These are phyloP conservation scores for Cheirogaleus major DNA, from an alignment of 2,797 vertebrate genomes.

Conservation along the genomic window DNA sequence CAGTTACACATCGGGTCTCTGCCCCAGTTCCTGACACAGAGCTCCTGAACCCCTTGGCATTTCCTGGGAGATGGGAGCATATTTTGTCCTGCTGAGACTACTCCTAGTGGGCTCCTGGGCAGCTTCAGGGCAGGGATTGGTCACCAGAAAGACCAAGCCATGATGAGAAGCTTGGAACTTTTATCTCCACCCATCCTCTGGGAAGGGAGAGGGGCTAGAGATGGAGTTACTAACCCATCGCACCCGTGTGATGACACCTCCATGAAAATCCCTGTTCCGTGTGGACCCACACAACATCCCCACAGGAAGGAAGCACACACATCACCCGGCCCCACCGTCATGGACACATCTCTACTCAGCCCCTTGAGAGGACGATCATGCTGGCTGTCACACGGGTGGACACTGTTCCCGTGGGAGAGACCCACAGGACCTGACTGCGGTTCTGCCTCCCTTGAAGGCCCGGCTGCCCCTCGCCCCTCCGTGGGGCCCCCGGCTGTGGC, in stretches of 20 bases:
- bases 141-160: not conserved
- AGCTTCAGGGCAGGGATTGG: not conserved
- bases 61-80: not conserved
- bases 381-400: not conserved
- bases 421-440: rapidly evolving
- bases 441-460: not conserved
- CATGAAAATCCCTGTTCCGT: not conserved
- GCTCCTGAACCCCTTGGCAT: not conserved
- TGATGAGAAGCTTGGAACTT: not conserved
- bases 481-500: rapidly evolving
- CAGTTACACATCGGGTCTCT: not conserved
- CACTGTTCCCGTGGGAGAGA: rapidly evolving
- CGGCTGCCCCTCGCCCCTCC: not conserved
- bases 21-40: not conserved
- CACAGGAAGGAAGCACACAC: not conserved
- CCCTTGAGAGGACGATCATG: not conserved
- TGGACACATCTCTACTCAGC: not conserved
- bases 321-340: not conserved
- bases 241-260: not conserved
- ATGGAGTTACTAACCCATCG: not conserved
- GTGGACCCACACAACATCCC: not conserved
- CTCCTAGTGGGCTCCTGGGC: not conserved
- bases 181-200: not conserved
- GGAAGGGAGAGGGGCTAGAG: not conserved
- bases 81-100: not conserved